Evolutionary conservation across 2,797 vertebrate species (phyloP), one percentile per base, ranked within the genome.

Genomic region (Coreius guichenoti): DNA sequence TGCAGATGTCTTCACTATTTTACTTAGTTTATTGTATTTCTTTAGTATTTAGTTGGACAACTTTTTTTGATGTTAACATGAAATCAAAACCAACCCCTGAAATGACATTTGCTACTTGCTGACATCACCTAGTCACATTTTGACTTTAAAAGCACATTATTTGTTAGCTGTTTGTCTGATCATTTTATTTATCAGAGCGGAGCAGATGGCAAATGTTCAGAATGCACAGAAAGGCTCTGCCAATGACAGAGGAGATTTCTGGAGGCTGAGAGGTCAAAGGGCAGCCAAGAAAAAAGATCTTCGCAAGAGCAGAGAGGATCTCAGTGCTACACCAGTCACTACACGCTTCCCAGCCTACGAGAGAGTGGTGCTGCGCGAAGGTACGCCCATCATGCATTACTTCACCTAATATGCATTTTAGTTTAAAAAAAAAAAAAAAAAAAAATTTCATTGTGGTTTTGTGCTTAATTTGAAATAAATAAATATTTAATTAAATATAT

Each of bases 181-280:
- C 7, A 8, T 23, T 23, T 54, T 33, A 5, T 70, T 45, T 29
- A 5, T 86, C 92, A 99, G 98, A 93, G 98, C 98, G 0, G 98
- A 99, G 47, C 98, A 99, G 89, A 96, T 99, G 96, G 92, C 98
- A 86, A 99, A 97, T 31, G 97, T 99, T 76, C 98, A 99, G 92
- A 97, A 97, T 76, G 95, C 96, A 14, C 97, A 96, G 86, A 96
- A 94, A 86, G 97, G 94, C 11, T 95, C 95, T 0, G 95, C 95
- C 26, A 97, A 94, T 3, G 98, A 99, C 90, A 92, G 98, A 82
- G 98, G 98, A 63, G 98, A 99, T 90, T 99, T 99, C 94, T 99
- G 98, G 98, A 96, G 98, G 90, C 96, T 97, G 82, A 95, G 98
- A 36, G 98, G 97, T 88, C 98, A 99, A 92, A 95, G 98, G 69